phyloP scores from a whole-genome alignment of 2,888 invertebrate genomes.

The Campoletis raptor region DNA sequence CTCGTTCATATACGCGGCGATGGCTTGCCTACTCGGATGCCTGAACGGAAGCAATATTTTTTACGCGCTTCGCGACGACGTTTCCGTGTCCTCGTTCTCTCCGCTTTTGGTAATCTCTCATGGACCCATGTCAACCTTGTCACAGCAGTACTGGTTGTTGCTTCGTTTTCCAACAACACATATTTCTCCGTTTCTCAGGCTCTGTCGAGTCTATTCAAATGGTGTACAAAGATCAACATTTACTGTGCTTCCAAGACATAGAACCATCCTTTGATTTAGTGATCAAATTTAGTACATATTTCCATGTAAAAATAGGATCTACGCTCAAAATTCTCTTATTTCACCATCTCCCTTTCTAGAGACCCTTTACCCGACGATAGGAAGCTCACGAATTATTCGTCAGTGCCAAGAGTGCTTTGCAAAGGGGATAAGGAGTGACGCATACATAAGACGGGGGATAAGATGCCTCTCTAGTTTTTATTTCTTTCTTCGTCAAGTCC shows the following conservation, averaged over 20 bases:
- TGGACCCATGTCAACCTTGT: constrained; percentile 23
- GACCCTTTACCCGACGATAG: constrained; percentile 4
- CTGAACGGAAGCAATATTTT: constrained; percentile 77
- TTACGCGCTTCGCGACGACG: constrained; percentile 69
- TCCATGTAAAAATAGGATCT: not conserved
- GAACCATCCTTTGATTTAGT: not conserved
- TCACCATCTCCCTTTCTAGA: constrained; percentile 18
- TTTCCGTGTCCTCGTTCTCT: not conserved
- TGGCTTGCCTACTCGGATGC: constrained; percentile 63
- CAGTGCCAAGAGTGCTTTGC: constrained; percentile 43
- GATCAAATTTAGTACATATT: not conserved
- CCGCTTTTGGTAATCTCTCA: constrained; percentile 30
- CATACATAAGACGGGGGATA: constrained; percentile 37
- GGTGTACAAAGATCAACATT: not conserved
- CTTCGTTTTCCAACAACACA: constrained; percentile 5
- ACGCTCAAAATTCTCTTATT: not conserved
- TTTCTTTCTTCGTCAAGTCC: not conserved
- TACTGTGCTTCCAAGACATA: not conserved
- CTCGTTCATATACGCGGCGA: not conserved
- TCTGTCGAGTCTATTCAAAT: not conserved
- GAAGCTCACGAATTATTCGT: constrained; percentile 45
- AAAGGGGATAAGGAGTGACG: constrained; percentile 39
- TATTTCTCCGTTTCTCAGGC: not conserved
- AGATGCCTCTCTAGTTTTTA: constrained; percentile 37
- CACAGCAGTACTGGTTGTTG: not conserved